Evolutionary conservation across 2,797 vertebrate genomes (phyloP).

Genomic region (Falco berigora): DNA sequence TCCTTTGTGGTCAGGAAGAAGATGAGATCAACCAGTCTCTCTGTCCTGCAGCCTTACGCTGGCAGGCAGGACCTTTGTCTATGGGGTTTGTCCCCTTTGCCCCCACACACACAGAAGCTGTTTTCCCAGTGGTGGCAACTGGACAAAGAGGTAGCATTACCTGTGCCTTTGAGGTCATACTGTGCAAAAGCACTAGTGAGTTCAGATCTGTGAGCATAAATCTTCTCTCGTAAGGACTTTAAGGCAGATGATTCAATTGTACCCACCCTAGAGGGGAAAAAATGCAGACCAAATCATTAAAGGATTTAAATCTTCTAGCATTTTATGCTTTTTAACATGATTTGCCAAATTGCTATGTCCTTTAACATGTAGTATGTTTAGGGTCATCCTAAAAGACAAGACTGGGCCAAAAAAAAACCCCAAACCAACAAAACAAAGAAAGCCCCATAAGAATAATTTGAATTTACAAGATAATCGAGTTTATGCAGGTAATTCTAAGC

Average conservation of each 20-base stretch:
- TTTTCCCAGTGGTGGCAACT: neutral
- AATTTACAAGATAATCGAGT: neutral
- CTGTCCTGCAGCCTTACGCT: neutral
- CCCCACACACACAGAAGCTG: neutral
- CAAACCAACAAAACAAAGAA: neutral
- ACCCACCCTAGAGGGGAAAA: slow-evolving; percentile 76
- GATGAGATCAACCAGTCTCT: neutral
- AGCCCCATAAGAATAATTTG: neutral
- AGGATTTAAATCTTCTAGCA: neutral
- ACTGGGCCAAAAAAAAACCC: rapidly evolving
- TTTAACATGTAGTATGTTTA: neutral
- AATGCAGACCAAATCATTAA: neutral
- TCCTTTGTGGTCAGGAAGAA: neutral
- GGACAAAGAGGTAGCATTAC: slow-evolving; percentile 57
- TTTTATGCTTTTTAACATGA: neutral
- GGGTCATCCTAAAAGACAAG: neutral
- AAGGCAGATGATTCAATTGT: slow-evolving; percentile 87
- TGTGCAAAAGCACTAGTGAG: slow-evolving; percentile 82
- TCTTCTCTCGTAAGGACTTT: slow-evolving; percentile 84
- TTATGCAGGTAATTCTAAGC: neutral
- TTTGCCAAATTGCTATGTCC: neutral
- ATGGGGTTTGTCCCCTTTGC: neutral
- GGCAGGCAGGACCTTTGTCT: neutral
- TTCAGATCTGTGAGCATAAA: slow-evolving; percentile 84
- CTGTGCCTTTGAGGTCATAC: slow-evolving; percentile 77